Conservation (phyloP, 2,888 invertebrate genomes). For the Catotricha subobsoleta region DNA sequence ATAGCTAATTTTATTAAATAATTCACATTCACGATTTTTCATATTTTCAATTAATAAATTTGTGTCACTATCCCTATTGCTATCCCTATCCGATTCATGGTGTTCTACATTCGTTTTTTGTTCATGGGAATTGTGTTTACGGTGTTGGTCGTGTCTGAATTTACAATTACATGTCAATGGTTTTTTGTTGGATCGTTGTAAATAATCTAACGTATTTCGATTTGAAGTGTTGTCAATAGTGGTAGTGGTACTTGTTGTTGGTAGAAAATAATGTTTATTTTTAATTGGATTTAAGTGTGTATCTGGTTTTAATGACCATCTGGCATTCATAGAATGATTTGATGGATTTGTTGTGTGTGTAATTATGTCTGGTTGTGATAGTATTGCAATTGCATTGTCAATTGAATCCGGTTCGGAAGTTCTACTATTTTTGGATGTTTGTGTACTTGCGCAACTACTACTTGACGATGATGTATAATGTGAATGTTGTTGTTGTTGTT, state of each 20-base stretch:
- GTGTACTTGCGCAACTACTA: no score
- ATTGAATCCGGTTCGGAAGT: no score
- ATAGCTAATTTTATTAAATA: slow-evolving; percentile 21
- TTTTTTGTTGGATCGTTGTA: no score
- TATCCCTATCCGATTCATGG: slow-evolving; percentile 1
- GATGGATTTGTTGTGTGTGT: not conserved
- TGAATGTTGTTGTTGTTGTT: not conserved
- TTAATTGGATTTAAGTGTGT: no score
- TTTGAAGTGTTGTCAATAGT: no score
- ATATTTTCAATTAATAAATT: slow-evolving; percentile 10
- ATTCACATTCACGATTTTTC: slow-evolving; percentile 12
- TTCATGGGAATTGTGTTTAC: no score
- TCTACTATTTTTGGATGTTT: no score
- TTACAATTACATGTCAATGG: not conserved
- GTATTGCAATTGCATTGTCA: no score
- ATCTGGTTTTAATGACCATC: no score
- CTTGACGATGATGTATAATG: not conserved
- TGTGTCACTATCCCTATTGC: slow-evolving; percentile 1
- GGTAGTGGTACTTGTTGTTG: no score
- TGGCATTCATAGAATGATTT: not conserved
- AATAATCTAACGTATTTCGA: not conserved
- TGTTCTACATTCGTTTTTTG: not conserved
- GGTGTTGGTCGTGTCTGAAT: not conserved
- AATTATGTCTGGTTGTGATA: no score
- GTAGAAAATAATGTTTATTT: no score